phyloP scores from a whole-genome alignment of 1,140 invertebrate species.

The Periplaneta americana region DNA sequence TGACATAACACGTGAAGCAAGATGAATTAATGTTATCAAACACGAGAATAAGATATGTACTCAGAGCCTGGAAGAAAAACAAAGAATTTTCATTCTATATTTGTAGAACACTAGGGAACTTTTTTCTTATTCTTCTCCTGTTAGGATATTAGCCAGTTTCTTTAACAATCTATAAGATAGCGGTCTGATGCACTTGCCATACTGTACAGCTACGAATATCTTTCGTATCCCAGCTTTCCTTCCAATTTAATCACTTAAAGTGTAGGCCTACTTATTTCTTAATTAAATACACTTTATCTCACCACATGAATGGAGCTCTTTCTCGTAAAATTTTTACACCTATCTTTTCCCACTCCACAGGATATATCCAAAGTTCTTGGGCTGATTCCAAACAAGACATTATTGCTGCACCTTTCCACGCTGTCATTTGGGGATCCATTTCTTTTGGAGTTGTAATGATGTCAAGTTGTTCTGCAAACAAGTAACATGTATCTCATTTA shows the following conservation, averaged over 20 bases:
- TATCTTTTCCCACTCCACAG: constrained; percentile 78
- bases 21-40: too few species aligned
- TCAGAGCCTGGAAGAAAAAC: too few species aligned
- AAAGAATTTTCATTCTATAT: too few species aligned
- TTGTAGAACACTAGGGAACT: too few species aligned
- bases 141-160: too few species aligned
- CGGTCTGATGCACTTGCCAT: neutral
- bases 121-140: too few species aligned
- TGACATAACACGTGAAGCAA: too few species aligned
- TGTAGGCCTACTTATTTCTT: too few species aligned
- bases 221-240: neutral
- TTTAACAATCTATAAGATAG: too few species aligned
- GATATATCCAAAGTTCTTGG: constrained; percentile 87
- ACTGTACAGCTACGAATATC: neutral
- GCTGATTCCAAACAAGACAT: constrained; percentile 89
- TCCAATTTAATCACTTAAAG: neutral
- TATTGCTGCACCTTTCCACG: constrained; percentile 93
- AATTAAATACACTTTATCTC: constrained; percentile 17
- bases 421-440: constrained; percentile 80
- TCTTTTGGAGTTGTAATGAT: constrained; percentile 81
- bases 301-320: constrained; percentile 77
- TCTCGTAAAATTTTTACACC: constrained; percentile 84
- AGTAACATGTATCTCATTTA: too few species aligned
- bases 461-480: constrained; percentile 62
- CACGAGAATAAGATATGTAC: too few species aligned